Conservation (phyloP, 2,113 vertebrate genomes). For the Microtus richardsoni region DNA sequence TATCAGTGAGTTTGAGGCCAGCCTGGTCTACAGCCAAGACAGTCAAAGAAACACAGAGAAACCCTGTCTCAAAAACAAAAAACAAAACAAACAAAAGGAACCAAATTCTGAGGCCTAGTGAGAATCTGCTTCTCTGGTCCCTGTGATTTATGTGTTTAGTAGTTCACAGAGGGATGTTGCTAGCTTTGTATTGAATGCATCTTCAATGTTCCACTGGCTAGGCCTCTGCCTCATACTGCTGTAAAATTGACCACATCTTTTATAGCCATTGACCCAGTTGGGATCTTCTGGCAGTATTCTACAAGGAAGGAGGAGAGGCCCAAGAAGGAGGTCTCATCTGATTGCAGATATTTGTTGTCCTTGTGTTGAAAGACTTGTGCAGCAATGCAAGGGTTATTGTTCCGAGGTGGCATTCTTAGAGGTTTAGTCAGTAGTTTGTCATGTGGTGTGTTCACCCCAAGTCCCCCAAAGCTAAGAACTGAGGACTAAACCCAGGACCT, state of each 20-base stretch:
- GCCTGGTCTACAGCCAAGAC: no score
- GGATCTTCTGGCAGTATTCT: background rate
- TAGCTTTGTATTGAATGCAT: accelerated
- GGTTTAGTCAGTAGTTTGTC: background rate
- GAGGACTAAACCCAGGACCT: background rate
- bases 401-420: no score
- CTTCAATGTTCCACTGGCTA: background rate
- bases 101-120: background rate
- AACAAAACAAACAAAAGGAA: no score
- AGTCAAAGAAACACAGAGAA: no score
- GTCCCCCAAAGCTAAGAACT: background rate
- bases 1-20: no score
- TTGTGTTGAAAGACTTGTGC: accelerated
- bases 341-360: background rate
- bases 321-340: background rate
- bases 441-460: background rate
- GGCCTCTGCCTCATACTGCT: no score
- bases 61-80: no score
- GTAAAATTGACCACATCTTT: background rate
- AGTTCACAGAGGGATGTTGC: accelerated
- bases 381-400: accelerated
- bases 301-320: accelerated
- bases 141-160: background rate
- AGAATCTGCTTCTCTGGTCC: no score
- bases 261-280: background rate